Base-by-base conservation (phyloP, 2,113 vertebrate genomes). In the Ciconia stormi region DNA sequence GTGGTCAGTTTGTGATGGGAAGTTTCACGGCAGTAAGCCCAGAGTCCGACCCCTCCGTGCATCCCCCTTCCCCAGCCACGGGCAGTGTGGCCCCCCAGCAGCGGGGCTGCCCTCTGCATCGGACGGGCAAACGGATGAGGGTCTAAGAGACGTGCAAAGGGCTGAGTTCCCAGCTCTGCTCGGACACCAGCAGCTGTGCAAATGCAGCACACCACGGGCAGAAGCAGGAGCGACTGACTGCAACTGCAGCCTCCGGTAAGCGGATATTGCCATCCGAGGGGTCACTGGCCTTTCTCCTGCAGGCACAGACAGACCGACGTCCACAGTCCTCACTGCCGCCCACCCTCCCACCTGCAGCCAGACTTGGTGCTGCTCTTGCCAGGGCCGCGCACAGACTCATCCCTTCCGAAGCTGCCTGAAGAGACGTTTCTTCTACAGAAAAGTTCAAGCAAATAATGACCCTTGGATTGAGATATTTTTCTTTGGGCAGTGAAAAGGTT, bases 101-200 rank as follows among this genome's bases (percentile, higher is more conserved):
- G 16, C 7, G 2, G 38, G 59, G 17, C 40, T 47, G 50, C 12
- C 29, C 42, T 42, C 50, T 9, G 36, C 36, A 12, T 16, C 2
- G 0, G 7, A 11, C 1, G 2, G 44, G 34, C 1, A 6, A 23
- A 7, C 0, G 7, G 26, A 3, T 34, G n/a, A 42, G 16, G 56
- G 21, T 29, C 40, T 34, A 26, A 52, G 23, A 44, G 66, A 16
- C 1, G 0, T 19, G 46, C 11, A 19, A 36, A 36, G 40, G 23
- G 50, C 65, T 65, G 56, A 72, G 46, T 11, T 47, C 65, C 59
- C 81, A 38, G 46, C 52, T 44, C 56, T 4, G 11, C 7, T 66
- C 3, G 1, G 10, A 22, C 53, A 55, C 36, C 42, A 58, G 29
- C 44, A 66, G 34, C 72, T 27, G 6, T 30, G 42, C 38, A 46